Base-by-base conservation (phyloP, 2,797 vertebrate species). In the Decapterus maruadsi region DNA sequence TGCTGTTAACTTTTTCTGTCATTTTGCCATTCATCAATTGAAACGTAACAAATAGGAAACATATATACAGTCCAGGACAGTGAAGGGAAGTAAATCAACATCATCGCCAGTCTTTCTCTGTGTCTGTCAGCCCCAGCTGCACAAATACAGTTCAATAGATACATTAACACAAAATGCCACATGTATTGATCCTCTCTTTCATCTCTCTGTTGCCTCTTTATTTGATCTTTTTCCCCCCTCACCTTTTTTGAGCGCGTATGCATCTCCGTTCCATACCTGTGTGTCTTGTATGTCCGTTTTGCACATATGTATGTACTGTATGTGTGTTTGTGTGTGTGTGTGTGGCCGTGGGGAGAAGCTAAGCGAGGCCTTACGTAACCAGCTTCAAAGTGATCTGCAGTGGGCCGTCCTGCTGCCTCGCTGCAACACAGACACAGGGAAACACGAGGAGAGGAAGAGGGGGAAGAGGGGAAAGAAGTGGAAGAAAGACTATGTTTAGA, bases 361-460 rank as follows among this genome's bases (percentile, higher is more conserved):
- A 80, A 84, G 55, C 76, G 88, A 90, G 79, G 72, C 60, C 58
- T 91, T 89, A 84, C 70, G 78, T 91, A 92, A 91, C 74, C 22
- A 46, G 63, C 70, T 83, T 84, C 80, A 86, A 84, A 88, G 86
- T 19, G 72, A 81, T 80, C 82, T 53, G 74, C 51, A 59, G 81
- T 70, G 56, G 50, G 64, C 64, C 54, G 40, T 54, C 50, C n/a
- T 54, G 62, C 19, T 20, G 40, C 67, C 56, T 53, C 65, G 16
- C 45, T 12, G 56, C 64, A 36, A 77, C 53, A 72, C 45, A 82
- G 77, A 78, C 42, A 43, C 57, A 31, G 74, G 62, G 63, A 6
- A 75, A 75, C 17, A 6, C 46, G 50, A 50, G 56, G 67, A 75
- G 75, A 69, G 54, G 56, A 46, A 20, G 66, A 61, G 29, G 61